A percentile compares a stretch with the other conserved stretches of the same genome.
Evolutionary conservation across 2,797 vertebrate genomes (phyloP).

Genomic region (Falco berigora): DNA sequence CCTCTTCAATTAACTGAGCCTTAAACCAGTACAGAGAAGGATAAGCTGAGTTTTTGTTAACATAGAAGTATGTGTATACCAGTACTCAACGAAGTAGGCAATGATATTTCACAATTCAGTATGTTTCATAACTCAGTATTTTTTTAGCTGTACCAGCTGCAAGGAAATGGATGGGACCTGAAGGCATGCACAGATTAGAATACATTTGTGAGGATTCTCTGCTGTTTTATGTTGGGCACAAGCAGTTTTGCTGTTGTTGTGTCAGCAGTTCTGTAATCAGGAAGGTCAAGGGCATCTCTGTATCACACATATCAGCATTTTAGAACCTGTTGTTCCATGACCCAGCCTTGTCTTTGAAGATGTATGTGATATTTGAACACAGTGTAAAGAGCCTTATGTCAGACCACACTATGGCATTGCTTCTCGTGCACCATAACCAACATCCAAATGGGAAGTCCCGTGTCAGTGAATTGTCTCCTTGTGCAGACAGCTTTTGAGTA

Average conservation of each 20-base stretch:
- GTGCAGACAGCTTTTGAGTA: neutral
- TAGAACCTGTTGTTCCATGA: neutral
- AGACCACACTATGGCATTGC: neutral
- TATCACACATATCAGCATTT: neutral
- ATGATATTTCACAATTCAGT: neutral
- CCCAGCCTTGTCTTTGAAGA: neutral
- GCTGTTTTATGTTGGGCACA: neutral
- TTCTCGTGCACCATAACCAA: neutral
- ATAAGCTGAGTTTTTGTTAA: neutral
- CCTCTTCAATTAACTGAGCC: neutral
- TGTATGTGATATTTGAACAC: neutral
- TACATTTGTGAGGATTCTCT: conserved; percentile 11
- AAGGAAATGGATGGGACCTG: neutral
- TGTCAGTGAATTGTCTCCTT: neutral
- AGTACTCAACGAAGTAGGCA: neutral
- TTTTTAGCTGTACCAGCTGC: neutral
- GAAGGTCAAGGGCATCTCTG: neutral
- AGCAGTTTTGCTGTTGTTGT: neutral
- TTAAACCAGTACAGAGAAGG: neutral
- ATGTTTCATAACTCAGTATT: conserved; percentile 3
- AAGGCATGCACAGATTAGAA: conserved; percentile 5
- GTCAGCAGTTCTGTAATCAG: neutral
- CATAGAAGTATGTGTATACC: neutral
- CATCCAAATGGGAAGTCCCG: neutral
- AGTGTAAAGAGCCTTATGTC: neutral